A percentile compares a stretch with the other conserved stretches of the same genome.
phyloP scores from a whole-genome alignment of 92 coral and sea anemone species.

The Epizoanthus scotinus region DNA sequence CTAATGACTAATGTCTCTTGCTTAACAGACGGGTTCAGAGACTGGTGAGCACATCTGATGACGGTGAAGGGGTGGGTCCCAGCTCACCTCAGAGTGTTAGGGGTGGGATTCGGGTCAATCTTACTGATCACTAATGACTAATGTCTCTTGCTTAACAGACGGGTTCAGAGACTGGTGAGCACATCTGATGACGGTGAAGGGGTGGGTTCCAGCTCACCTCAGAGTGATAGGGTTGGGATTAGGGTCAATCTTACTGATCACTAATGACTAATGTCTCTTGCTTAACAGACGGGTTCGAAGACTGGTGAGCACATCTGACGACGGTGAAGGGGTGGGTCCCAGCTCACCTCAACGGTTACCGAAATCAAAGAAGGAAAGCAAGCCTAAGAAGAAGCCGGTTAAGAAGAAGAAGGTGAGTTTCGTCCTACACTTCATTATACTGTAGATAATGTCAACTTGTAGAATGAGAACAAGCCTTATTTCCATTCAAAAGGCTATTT shows the following conservation, averaged over 20 bases:
- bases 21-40: conserved; percentile 79
- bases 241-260: neutral
- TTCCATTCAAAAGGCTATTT: too few species aligned
- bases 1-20: neutral
- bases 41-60: conserved; percentile 88
- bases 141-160: conserved; percentile 41
- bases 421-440: neutral
- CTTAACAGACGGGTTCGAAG: conserved; percentile 82
- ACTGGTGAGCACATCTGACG: conserved; percentile 90
- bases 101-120: neutral
- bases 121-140: neutral
- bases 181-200: conserved; percentile 90
- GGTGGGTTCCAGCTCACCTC: conserved; percentile 84
- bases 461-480: too few species aligned
- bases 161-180: conserved; percentile 88
- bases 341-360: conserved; percentile 79
- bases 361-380: conserved; percentile 83
- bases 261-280: neutral
- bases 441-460: too few species aligned
- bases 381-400: conserved; percentile 66
- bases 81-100: conserved; percentile 75
- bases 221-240: conserved; percentile 12
- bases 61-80: conserved; percentile 74
- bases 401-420: conserved; percentile 74
- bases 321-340: conserved; percentile 76